These are phyloP conservation scores for Corythaixoides concolor DNA, from an alignment of 2,113 vertebrate species.

Conservation along the genomic window DNA sequence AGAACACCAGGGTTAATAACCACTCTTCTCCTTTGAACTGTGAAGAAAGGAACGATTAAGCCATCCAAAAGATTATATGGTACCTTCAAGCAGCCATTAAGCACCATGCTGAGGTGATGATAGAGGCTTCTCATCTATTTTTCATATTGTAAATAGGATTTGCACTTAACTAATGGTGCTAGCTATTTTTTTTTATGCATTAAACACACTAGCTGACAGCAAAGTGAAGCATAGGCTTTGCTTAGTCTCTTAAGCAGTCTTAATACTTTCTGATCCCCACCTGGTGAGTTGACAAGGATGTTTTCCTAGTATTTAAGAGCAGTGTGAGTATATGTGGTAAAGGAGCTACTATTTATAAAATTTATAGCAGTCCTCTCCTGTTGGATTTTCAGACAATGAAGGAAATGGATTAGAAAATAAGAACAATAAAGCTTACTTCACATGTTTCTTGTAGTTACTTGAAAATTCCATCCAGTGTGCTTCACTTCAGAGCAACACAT, in stretches of 20 bases:
- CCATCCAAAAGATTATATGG: conserved; percentile 40
- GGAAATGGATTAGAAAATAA: background rate
- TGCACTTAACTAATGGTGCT: conserved; percentile 53
- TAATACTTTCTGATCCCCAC: background rate
- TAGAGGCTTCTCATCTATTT: conserved; percentile 40
- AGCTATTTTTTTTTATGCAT: conserved; percentile 40
- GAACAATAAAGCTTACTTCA: background rate
- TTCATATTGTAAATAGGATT: conserved; percentile 42
- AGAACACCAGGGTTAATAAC: conserved; percentile 59
- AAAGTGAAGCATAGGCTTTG: conserved; percentile 16
- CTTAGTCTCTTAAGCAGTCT: background rate
- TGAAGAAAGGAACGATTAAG: conserved; percentile 58
- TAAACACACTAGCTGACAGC: background rate
- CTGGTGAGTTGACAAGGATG: background rate
- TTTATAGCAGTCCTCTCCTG: background rate
- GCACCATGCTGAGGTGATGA: conserved; percentile 28
- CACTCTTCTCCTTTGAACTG: conserved; percentile 39
- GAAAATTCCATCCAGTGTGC: background rate
- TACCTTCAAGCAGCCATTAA: conserved; percentile 47
- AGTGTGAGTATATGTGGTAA: background rate
- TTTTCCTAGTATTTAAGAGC: background rate
- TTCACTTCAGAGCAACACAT: background rate
- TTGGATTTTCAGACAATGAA: background rate
- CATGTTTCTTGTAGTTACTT: background rate
- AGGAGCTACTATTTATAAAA: background rate